A percentile compares a stretch with the other conserved stretches of the same genome.
These are phyloP conservation scores for Micromys minutus DNA, from an alignment of 2,113 vertebrate genomes.

Conservation along the genomic window DNA sequence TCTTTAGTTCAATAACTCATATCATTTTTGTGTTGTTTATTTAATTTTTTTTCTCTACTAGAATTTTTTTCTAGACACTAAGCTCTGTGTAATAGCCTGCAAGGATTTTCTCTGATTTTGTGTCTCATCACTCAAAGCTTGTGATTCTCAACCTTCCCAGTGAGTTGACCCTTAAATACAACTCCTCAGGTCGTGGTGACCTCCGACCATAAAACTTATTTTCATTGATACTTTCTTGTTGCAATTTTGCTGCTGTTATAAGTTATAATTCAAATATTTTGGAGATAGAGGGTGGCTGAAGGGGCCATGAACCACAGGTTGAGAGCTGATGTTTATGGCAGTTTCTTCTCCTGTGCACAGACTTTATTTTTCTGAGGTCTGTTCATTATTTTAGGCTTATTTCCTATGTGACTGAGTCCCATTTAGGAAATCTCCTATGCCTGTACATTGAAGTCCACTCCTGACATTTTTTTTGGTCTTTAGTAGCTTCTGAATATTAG, in stretches of 20 bases:
- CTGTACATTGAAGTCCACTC: neutral
- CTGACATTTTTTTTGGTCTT: neutral
- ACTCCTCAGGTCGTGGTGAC: neutral
- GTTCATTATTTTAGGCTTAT: too few relatives aligned
- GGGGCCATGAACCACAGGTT: neutral
- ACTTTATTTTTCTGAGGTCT: neutral
- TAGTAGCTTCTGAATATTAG: neutral
- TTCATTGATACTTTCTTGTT: neutral
- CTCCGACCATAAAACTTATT: neutral
- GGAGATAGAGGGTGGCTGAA: neutral
- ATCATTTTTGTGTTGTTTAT: neutral
- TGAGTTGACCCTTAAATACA: neutral
- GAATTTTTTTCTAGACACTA: neutral
- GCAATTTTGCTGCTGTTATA: neutral
- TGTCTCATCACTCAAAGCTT: too few relatives aligned
- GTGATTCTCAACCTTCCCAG: neutral
- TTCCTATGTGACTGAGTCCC: neutral
- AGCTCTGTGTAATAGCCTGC: too few relatives aligned
- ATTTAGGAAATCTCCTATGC: neutral
- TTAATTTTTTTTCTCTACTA: neutral
- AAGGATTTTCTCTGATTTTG: neutral
- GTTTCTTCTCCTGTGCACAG: neutral
- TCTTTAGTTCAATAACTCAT: neutral
- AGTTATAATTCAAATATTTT: neutral
- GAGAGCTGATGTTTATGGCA: neutral